These are phyloP conservation scores for Albula glossodonta DNA, from an alignment of 2,113 vertebrate species.

Conservation along the genomic window DNA sequence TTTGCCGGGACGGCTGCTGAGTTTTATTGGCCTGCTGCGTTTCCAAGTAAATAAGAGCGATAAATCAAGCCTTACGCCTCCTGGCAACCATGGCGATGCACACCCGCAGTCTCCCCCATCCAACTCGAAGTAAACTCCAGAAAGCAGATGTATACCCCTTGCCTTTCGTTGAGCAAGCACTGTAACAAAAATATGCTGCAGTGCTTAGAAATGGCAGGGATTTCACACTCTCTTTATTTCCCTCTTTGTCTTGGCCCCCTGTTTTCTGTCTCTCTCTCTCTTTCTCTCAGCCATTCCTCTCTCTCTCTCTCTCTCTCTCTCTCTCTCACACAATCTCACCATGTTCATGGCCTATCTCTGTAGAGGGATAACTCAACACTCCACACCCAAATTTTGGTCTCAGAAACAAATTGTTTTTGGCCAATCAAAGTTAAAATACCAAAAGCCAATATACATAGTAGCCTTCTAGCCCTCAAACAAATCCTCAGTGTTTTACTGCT, in stretches of 20 bases:
- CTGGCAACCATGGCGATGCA: background rate
- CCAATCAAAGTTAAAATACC: no score
- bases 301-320: no score
- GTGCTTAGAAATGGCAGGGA: background rate
- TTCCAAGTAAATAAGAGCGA: conserved; percentile 11
- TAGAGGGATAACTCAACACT: no score
- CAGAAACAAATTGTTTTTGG: no score
- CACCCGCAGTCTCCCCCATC: background rate
- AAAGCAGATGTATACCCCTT: background rate
- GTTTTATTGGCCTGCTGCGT: conserved; percentile 10
- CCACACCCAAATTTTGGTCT: no score
- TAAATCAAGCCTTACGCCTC: conserved; percentile 6
- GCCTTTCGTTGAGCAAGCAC: background rate
- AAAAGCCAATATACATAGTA: no score
- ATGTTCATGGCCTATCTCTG: no score
- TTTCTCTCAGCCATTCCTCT: background rate
- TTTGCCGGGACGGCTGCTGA: background rate
- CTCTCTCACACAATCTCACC: no score
- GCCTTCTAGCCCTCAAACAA: no score
- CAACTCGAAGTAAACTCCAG: background rate
- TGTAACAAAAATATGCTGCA: background rate
- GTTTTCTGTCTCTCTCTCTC: background rate
- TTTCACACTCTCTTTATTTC: background rate
- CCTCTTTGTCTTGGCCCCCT: background rate
- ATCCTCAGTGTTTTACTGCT: no score